These are phyloP conservation scores for Gobionotothen gibberifrons DNA, from an alignment of 2,797 vertebrate species.

Conservation along the genomic window DNA sequence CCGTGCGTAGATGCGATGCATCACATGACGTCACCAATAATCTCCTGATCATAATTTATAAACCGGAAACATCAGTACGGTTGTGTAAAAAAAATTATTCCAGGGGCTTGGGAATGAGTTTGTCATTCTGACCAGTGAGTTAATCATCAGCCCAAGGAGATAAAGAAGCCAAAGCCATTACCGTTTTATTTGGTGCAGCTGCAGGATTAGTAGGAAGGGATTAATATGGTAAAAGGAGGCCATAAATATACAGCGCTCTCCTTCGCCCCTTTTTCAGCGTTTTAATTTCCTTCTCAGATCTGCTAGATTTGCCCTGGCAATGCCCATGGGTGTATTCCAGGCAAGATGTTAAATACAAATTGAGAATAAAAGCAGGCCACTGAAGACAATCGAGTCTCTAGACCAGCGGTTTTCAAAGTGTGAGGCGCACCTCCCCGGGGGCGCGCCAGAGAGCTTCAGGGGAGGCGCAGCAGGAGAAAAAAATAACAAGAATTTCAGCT, in stretches of 20 bases:
- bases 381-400: conserved; percentile 24
- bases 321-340: conserved; percentile 41
- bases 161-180: conserved; percentile 76
- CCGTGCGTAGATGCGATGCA: no score
- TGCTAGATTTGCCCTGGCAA: conserved; percentile 46
- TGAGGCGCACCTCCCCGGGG: no score
- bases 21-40: no score
- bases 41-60: background rate
- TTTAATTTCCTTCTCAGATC: conserved; percentile 57
- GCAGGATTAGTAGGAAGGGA: conserved; percentile 77
- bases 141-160: conserved; percentile 61
- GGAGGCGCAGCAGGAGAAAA: no score
- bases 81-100: conserved; percentile 32
- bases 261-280: conserved; percentile 35
- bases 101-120: conserved; percentile 31
- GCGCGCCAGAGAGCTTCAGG: no score
- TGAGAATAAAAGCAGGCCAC: conserved; percentile 26
- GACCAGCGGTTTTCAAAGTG: no score
- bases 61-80: no score
- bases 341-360: conserved; percentile 36
- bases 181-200: conserved; percentile 72
- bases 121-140: conserved; percentile 50
- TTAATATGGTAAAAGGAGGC: conserved; percentile 72
- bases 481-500: no score
- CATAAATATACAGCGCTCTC: conserved; percentile 68